Percentiles rank a stretch among this genome's conserved stretches.
Conservation (phyloP, 1,140 invertebrate species). For the Papilio aristodemus region DNA sequence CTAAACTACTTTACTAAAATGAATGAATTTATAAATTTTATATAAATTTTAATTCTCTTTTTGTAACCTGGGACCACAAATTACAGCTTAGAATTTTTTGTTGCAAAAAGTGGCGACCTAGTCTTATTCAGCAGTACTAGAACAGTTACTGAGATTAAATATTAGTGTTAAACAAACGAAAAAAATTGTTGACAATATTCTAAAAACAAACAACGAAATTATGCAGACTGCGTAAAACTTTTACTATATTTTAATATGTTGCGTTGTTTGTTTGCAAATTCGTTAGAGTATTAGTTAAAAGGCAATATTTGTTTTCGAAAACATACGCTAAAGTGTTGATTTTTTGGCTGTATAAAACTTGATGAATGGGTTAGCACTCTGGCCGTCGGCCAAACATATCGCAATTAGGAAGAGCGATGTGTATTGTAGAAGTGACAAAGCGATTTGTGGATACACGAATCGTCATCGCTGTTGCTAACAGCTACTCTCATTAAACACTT, state of each 20-base stretch:
- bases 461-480: slow-evolving; percentile 9
- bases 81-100: no score
- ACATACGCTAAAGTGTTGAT: slow-evolving; percentile 20
- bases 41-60: no score
- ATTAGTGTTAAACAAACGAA: no score
- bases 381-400: slow-evolving; percentile 29
- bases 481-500: background rate
- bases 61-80: no score
- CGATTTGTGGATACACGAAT: slow-evolving; percentile 29
- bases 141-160: no score
- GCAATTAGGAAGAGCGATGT: slow-evolving; percentile 28
- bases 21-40: background rate
- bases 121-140: no score
- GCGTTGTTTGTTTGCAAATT: background rate
- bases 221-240: background rate
- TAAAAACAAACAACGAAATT: background rate
- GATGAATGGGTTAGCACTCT: slow-evolving; percentile 24
- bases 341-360: slow-evolving; percentile 22
- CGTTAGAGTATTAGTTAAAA: slow-evolving; percentile 7
- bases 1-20: background rate
- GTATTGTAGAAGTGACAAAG: slow-evolving; percentile 23
- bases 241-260: background rate
- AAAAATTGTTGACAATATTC: background rate
- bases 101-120: no score
- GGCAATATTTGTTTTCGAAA: slow-evolving; percentile 9